Conservation (phyloP, 2,888 invertebrate species). For the Melipona bicolor region DNA sequence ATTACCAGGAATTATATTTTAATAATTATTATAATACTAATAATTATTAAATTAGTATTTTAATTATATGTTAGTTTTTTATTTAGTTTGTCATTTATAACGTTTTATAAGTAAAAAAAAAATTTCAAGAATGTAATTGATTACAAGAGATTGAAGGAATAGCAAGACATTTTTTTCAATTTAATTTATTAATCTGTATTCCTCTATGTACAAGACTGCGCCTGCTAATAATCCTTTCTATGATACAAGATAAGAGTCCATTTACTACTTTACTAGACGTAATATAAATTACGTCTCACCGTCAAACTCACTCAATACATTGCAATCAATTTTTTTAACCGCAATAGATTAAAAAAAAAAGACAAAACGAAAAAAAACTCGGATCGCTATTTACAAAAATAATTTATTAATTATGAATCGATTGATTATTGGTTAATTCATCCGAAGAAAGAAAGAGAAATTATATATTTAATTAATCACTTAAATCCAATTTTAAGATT, state of each 20-base stretch:
- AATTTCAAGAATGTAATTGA: no score
- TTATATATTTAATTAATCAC: neutral
- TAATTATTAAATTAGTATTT: no score
- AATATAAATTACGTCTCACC: constrained; percentile 39
- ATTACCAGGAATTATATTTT: no score
- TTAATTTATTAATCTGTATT: constrained; percentile 62
- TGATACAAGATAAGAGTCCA: constrained; percentile 53
- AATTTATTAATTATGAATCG: constrained; percentile 34
- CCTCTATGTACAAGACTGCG: constrained; percentile 59
- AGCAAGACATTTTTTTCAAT: constrained; percentile 21
- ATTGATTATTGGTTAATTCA: constrained; percentile 26
- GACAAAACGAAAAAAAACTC: constrained; percentile 17
- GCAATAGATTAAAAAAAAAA: constrained; percentile 48
- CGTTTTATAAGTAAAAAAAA: no score
- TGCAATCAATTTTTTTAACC: constrained; percentile 58
- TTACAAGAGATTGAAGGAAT: no score
- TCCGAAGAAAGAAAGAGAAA: neutral
- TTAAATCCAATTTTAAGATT: neutral
- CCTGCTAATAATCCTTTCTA: constrained; percentile 55
- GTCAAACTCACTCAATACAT: constrained; percentile 32
- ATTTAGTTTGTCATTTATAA: no score
- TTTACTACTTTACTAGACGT: constrained; percentile 4
- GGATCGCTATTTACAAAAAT: constrained; percentile 36
- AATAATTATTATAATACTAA: no score
- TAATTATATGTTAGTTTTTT: no score